These are phyloP conservation scores for Gallinago stenura DNA, from an alignment of 2,797 vertebrate genomes.

Conservation along the genomic window DNA sequence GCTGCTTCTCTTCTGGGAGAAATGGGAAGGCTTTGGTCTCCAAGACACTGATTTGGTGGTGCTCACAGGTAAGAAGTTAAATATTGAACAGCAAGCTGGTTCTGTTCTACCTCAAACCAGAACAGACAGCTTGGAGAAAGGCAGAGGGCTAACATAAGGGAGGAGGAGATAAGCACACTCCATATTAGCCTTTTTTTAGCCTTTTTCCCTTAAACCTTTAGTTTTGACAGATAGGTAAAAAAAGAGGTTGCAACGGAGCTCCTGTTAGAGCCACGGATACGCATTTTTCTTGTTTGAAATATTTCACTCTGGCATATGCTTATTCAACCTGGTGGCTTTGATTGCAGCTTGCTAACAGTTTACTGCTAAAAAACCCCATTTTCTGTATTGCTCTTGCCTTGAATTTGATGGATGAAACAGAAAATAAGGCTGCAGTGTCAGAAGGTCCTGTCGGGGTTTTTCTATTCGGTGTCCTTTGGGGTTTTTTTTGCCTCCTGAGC, in stretches of 20 bases:
- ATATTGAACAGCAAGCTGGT: not conserved
- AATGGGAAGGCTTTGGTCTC: rapidly evolving
- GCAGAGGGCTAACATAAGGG: not conserved
- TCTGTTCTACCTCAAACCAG: not conserved
- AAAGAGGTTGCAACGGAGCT: rapidly evolving
- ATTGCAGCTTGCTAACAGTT: not conserved
- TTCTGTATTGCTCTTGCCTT: not conserved
- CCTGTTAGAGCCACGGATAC: not conserved
- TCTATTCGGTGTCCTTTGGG: not conserved
- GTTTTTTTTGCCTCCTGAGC: not conserved
- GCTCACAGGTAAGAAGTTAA: not conserved
- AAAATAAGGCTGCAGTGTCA: not conserved
- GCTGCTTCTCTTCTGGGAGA: not conserved
- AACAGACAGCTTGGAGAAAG: not conserved
- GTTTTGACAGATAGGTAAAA: not conserved
- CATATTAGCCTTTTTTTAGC: not conserved
- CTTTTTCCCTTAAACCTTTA: not conserved
- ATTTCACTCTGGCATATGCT: not conserved
- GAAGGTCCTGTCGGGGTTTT: not conserved
- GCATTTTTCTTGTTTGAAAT: not conserved
- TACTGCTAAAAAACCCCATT: not conserved
- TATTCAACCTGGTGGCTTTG: not conserved
- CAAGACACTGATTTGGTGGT: not conserved
- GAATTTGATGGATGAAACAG: not conserved
- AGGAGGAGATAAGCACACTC: not conserved